phyloP scores from a whole-genome alignment of 2,113 vertebrate genomes.

The Sturnira hondurensis region DNA sequence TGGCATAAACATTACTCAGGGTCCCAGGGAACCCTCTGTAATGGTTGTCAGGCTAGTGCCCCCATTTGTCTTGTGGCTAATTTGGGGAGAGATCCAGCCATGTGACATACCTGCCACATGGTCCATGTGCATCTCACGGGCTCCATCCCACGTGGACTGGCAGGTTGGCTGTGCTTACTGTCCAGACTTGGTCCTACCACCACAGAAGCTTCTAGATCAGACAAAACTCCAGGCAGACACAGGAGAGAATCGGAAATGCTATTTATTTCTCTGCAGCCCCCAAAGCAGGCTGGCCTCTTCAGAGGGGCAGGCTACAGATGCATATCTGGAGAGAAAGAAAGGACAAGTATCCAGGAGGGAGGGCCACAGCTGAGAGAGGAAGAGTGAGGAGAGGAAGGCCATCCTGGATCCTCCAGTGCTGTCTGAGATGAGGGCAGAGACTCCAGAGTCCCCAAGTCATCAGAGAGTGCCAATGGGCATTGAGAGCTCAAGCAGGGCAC shows the following conservation, averaged over 20 bases:
- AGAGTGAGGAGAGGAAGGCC: neutral
- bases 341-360: neutral
- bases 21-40: fast-evolving
- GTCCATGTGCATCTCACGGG: fast-evolving
- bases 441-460: neutral
- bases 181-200: neutral
- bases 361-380: neutral
- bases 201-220: neutral
- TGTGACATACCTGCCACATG: too few relatives aligned
- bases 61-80: neutral
- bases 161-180: neutral
- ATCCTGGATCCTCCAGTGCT: neutral
- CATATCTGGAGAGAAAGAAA: neutral
- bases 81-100: neutral
- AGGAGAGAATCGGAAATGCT: constrained; percentile 16
- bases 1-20: neutral
- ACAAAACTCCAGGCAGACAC: constrained; percentile 21
- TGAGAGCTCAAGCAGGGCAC: neutral
- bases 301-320: neutral
- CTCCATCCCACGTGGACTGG: neutral
- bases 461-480: neutral
- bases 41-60: neutral
- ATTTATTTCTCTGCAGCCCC: constrained; percentile 38
- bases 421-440: neutral
- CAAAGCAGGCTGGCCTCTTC: neutral